Conservation (phyloP, 2,797 vertebrate species). For the Peromyscus nudipes region DNA sequence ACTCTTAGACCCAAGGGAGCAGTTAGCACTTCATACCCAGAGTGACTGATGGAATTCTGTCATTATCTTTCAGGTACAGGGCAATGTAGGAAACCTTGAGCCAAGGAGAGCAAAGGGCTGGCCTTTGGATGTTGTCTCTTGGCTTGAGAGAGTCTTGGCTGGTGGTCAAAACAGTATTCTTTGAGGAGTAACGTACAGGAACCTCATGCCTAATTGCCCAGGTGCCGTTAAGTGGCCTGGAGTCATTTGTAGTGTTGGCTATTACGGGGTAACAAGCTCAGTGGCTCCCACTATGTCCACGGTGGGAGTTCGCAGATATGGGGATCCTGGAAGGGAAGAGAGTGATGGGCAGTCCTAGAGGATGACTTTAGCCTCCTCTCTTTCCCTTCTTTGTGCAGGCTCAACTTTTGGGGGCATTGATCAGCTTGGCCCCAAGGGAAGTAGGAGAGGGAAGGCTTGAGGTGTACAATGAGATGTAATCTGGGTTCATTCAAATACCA, state of each 20-base stretch:
- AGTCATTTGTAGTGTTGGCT: neutral
- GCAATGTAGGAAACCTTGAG: neutral
- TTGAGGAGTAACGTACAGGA: neutral
- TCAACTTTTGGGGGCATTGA: neutral
- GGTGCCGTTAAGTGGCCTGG: neutral
- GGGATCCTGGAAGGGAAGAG: neutral
- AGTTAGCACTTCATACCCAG: neutral
- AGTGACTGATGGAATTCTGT: neutral
- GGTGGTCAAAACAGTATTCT: neutral
- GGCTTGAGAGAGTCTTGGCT: neutral
- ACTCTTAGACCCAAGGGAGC: neutral
- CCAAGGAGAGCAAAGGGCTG: neutral
- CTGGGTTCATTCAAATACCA: neutral
- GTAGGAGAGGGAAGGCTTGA: neutral
- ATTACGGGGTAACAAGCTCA: neutral
- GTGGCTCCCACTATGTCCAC: neutral
- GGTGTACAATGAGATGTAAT: neutral
- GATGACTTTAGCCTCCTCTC: neutral
- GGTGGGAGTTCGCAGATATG: neutral
- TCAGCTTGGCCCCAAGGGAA: neutral
- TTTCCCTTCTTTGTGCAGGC: neutral
- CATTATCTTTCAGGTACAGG: neutral
- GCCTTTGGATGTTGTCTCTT: neutral
- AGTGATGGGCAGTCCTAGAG: neutral
- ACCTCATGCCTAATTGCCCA: rapidly evolving